phyloP scores from a whole-genome alignment of 2,113 vertebrate genomes.

The Vanacampus margaritifer region DNA sequence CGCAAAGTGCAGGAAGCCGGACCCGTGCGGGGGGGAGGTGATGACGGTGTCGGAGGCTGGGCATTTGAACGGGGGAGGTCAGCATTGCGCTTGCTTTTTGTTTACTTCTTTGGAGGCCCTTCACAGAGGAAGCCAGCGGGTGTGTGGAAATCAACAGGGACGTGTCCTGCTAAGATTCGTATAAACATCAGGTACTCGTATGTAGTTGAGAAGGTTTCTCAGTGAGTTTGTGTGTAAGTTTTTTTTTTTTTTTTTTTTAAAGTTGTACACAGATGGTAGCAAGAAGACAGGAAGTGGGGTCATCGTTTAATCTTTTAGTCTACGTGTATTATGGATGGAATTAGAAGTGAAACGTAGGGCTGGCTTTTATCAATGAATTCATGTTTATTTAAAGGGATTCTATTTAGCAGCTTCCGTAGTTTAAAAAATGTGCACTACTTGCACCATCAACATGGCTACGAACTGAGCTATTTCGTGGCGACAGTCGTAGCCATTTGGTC shows the following conservation, averaged over 20 bases:
- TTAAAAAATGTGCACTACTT: no score
- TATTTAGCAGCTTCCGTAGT: no score
- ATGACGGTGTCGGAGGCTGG: constrained; percentile 51
- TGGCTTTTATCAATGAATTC: neutral
- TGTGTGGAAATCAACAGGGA: constrained; percentile 48
- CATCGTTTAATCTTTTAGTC: constrained; percentile 22
- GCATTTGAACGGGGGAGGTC: constrained; percentile 13
- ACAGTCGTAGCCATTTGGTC: no score
- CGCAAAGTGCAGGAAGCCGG: constrained; percentile 58
- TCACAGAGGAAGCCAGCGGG: constrained; percentile 57
- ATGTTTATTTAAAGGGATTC: no score
- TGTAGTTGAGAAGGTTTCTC: constrained; percentile 20
- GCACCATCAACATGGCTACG: no score
- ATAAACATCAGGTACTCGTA: constrained; percentile 43
- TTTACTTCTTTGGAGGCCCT: constrained; percentile 51
- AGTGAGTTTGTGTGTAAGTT: constrained; percentile 28
- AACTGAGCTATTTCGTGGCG: no score
- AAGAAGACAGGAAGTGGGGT: constrained; percentile 28
- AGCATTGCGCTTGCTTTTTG: constrained; percentile 20
- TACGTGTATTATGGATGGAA: neutral
- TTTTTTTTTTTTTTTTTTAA: neutral
- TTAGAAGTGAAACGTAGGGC: neutral
- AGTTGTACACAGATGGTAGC: constrained; percentile 53
- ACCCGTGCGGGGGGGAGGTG: constrained; percentile 61
- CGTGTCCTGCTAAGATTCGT: constrained; percentile 44